These are phyloP conservation scores for Neomorphus geoffroyi DNA, from an alignment of 2,797 vertebrate genomes.

Conservation along the genomic window DNA sequence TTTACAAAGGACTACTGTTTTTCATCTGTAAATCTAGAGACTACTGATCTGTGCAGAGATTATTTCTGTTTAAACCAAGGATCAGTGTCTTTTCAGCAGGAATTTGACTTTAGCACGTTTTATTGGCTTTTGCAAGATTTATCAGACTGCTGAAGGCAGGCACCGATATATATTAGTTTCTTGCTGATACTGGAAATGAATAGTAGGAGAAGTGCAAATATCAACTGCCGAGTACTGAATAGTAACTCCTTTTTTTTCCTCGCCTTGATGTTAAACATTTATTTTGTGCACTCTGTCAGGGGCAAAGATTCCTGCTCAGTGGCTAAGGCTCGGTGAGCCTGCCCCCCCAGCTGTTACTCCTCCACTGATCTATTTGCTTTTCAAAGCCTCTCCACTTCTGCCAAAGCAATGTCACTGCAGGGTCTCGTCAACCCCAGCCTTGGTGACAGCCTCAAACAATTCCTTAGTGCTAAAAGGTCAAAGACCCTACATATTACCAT, in stretches of 20 bases:
- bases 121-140: slow-evolving; percentile 65
- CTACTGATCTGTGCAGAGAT: slow-evolving; percentile 64
- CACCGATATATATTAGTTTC: slow-evolving; percentile 67
- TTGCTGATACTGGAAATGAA: slow-evolving; percentile 50
- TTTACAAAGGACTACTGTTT: slow-evolving; percentile 69
- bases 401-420: slow-evolving; percentile 73
- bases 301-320: slow-evolving; percentile 57
- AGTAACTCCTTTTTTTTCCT: slow-evolving; percentile 36
- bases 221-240: slow-evolving; percentile 25
- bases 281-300: slow-evolving; percentile 46
- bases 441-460: slow-evolving; percentile 56
- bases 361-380: slow-evolving; percentile 66
- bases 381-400: slow-evolving; percentile 64
- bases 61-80: slow-evolving; percentile 71
- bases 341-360: slow-evolving; percentile 58
- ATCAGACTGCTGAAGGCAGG: slow-evolving; percentile 64
- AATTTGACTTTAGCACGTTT: slow-evolving; percentile 67
- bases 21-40: slow-evolving; percentile 68
- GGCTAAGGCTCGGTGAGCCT: slow-evolving; percentile 1
- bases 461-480: slow-evolving; percentile 60
- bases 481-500: slow-evolving; percentile 8
- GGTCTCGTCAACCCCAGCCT: slow-evolving; percentile 63
- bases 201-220: slow-evolving; percentile 9
- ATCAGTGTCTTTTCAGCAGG: slow-evolving; percentile 70
- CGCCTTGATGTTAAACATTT: slow-evolving; percentile 56